A percentile compares a stretch with the other conserved stretches of the same genome.
These are phyloP conservation scores for Rhodinocichla rosea DNA, from an alignment of 2,113 vertebrate genomes.

Conservation along the genomic window DNA sequence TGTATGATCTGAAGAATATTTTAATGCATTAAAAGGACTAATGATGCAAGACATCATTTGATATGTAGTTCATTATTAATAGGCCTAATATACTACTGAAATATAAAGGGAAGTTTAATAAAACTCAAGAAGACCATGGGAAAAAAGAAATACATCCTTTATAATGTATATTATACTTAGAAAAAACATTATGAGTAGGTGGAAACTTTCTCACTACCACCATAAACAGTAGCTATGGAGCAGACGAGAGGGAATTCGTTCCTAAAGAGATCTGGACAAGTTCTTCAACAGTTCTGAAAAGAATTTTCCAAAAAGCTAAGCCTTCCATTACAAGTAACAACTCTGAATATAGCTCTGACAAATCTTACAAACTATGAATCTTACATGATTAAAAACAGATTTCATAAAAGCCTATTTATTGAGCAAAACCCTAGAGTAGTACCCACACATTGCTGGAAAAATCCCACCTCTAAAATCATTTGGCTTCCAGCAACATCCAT, in stretches of 20 bases:
- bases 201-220: background rate
- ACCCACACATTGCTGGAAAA: background rate
- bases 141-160: background rate
- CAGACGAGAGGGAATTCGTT: background rate
- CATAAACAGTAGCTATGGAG: background rate
- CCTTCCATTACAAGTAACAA: background rate
- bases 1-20: constrained; percentile 16
- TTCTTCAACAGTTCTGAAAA: background rate
- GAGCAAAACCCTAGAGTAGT: background rate
- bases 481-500: background rate
- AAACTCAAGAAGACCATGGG: background rate
- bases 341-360: background rate
- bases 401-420: background rate
- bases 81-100: background rate
- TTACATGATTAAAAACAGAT: background rate
- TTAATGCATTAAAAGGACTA: constrained; percentile 28
- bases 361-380: background rate
- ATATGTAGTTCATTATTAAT: background rate
- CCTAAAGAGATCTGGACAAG: background rate
- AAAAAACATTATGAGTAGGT: constrained; percentile 3
- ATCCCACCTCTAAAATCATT: background rate
- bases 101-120: background rate
- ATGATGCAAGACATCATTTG: constrained; percentile 15
- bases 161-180: background rate
- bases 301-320: background rate